phyloP scores from a whole-genome alignment of 2,797 vertebrate genomes.

The Pteronotus mesoamericanus region DNA sequence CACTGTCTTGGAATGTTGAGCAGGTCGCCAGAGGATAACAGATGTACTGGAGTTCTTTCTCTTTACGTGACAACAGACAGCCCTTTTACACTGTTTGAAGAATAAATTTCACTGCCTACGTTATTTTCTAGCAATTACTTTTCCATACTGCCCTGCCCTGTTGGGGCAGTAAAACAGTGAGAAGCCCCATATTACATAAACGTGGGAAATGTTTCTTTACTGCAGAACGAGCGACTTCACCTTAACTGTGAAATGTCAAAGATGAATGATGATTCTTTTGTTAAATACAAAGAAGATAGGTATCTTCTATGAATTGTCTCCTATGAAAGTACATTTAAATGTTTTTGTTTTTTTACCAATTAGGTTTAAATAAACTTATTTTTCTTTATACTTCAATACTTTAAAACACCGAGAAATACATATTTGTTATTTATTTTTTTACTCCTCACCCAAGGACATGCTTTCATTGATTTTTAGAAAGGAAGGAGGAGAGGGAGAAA shows the following conservation, averaged over 20 bases:
- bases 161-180: constrained; percentile 32
- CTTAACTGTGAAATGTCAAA: constrained; percentile 50
- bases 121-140: background rate
- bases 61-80: background rate
- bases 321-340: background rate
- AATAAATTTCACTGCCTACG: background rate
- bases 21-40: background rate
- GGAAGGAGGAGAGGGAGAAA: background rate
- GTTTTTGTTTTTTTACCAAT: background rate
- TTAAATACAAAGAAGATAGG: constrained; percentile 46
- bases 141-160: background rate
- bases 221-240: background rate
- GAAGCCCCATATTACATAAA: background rate
- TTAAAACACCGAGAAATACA: background rate
- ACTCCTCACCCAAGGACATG: background rate
- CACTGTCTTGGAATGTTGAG: background rate
- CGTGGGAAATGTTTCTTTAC: background rate
- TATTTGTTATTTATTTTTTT: background rate
- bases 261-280: constrained; percentile 32
- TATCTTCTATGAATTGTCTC: background rate
- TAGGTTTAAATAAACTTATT: constrained; percentile 4
- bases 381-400: background rate
- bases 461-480: background rate
- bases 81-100: background rate
- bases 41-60: constrained; percentile 11